Evolutionary conservation across 2,888 invertebrate genomes (phyloP).

Genomic region (Drosophila picticornis): DNA sequence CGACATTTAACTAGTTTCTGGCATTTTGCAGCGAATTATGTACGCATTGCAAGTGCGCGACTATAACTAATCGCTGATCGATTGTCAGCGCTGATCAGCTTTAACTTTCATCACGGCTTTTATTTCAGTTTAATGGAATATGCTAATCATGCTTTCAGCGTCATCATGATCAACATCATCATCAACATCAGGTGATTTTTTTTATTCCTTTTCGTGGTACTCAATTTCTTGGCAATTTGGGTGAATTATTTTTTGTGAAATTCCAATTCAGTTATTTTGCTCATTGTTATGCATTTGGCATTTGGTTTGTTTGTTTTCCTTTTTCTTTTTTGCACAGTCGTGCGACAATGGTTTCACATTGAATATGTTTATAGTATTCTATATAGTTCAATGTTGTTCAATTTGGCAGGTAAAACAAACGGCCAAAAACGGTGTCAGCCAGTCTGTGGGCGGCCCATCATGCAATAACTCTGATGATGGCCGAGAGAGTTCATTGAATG

Average conservation of each 20-base stretch:
- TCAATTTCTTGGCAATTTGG: constrained; percentile 42
- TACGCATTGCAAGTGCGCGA: constrained; percentile 14
- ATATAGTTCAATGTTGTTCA: constrained; percentile 71
- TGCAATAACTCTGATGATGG: constrained; percentile 19
- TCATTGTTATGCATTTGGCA: constrained; percentile 66
- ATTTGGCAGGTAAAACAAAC: constrained; percentile 42
- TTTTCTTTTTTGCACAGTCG: constrained; percentile 42
- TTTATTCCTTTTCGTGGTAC: constrained; percentile 27
- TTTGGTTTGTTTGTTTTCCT: constrained; percentile 21
- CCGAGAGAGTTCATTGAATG: constrained; percentile 55
- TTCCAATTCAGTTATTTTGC: constrained; percentile 46
- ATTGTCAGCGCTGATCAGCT: constrained; percentile 26
- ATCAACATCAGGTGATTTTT: constrained; percentile 23
- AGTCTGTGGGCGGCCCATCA: constrained; percentile 43
- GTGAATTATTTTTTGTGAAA: constrained; percentile 62
- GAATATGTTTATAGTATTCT: constrained; percentile 52
- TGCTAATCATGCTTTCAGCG: constrained; percentile 36
- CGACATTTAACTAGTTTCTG: constrained; percentile 36
- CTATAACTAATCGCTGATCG: constrained; percentile 26
- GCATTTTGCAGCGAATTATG: constrained; percentile 52
- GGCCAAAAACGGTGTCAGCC: constrained; percentile 37
- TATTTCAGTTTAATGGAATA: not conserved
- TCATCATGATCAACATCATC: constrained; percentile 21
- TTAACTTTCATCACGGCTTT: constrained; percentile 27
- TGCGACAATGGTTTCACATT: constrained; percentile 63